Base-by-base conservation (phyloP, 2,888 invertebrate species). In the Crocallis elinguaria region DNA sequence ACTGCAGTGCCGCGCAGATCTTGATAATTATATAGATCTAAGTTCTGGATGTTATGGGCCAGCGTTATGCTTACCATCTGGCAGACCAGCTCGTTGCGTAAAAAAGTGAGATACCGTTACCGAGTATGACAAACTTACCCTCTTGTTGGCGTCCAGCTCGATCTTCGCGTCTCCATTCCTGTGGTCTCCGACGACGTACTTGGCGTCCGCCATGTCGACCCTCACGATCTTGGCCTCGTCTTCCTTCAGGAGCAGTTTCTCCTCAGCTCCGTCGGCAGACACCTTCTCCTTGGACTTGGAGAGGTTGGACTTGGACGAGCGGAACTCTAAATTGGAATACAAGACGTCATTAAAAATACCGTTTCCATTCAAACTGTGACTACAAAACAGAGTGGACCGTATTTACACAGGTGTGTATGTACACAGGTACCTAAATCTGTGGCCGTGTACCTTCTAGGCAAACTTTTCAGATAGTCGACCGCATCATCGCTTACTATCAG, bases 131-230 rank as follows among this genome's bases (percentile, higher is more conserved):
- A 11, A 12, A 63, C 72, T 74, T 16, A 93, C 93, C 83, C 90
- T 86, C 62, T 93, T 93, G 30, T 92, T 87, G 44, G 92, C 93
- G 67, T 95, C 95, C 46, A 97, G 95, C 75, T 97, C 96, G 57
- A 98, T 95, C 87, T 97, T 97, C 0, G 97, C 96, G 81, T 97
- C 97, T 1, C 97, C 97, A 92, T 97, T 98, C 77, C 95, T 93
- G 60, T 95, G 93, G 76, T 94, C 94, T 0, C 94, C 95, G 9
- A 94, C 93, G 39, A 95, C 94, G 67, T 95, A 96, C 84, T 96
- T 96, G 1, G 96, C 95, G 88, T 96, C 94, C 0, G 93, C 93
- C 78, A 92, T 89, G 71, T 93, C 92, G 19, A 93, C 93, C 44
- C 93, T 92, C 14, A 92, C 84, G 50, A 93, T 90, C 77, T 93